Evolutionary conservation across 1,140 invertebrate species (phyloP), one percentile per base, ranked within the genome.

Genomic region (Platorchestia sp.): DNA sequence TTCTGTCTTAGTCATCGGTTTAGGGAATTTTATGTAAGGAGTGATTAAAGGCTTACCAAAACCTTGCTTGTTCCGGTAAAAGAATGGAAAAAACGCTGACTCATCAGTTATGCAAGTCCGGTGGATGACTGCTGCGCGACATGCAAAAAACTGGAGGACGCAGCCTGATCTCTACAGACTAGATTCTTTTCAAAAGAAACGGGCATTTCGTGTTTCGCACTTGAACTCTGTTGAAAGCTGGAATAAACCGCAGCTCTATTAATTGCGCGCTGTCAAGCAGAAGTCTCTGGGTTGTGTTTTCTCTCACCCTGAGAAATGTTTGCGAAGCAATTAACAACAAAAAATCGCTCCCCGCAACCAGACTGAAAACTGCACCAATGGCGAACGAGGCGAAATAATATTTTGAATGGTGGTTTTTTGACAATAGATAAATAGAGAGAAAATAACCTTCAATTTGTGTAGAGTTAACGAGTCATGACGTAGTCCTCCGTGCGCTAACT

Each of bases 41-140:
- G 36, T 44, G 40, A 93, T 93, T 93, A 47, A 93, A 40, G 19
- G 43, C 59, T 45, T 19, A 6, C 41, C 19, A 45, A 93, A 45
- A 27, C 6, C 14, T 93, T 40, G 10, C 91, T 93, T 27, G 10
- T 93, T 14, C 41, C 45, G 91, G 44, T 47, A 45, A 44, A 93
- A 36, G 44, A 93, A 47, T 47, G 45, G 5, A 93, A 93, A 45
- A 90, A 90, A 45, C 27, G 91, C 91, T 93, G 91, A 93, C 91
- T 93, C 91, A 93, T 45, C 7, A 1, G 91, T 93, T 93, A 93
- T 93, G 91, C 91, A 93, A 93, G 43, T 14, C 41, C 19, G n/a
- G 43, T n/a, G 91, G 45, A 47, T 93, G 91, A 93, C 91, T 93
- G 44, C 7, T 44, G 91, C 91, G 45, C 41, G 5, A 93, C 91